Conservation (phyloP, 2,888 invertebrate species). For the Tachina lurida region DNA sequence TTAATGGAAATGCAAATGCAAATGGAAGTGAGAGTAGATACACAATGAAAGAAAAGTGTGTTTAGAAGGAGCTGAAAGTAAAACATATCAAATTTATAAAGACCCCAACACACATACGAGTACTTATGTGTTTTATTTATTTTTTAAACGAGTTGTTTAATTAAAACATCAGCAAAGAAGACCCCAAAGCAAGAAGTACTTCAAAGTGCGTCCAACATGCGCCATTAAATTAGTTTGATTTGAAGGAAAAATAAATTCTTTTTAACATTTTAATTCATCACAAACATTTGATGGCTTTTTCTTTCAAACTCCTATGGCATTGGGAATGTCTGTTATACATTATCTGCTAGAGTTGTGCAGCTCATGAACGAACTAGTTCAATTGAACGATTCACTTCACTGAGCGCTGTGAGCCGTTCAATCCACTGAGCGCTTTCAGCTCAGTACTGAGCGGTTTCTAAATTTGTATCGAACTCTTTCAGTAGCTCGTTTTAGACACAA, state of each 20-base stretch:
- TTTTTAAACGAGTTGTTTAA: conserved; percentile 24
- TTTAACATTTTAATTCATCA: not conserved
- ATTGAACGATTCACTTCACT: no score
- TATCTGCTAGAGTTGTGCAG: no score
- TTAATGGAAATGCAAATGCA: conserved; percentile 4
- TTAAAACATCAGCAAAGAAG: not conserved
- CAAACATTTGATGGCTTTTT: not conserved
- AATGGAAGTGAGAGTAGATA: conserved; percentile 39
- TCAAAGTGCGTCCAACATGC: conserved; percentile 56
- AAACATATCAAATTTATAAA: not conserved
- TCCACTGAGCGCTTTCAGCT: no score
- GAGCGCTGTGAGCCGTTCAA: no score
- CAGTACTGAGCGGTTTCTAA: no score
- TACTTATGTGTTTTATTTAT: not conserved
- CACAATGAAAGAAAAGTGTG: conserved; percentile 57
- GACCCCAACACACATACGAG: no score
- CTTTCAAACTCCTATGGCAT: not conserved
- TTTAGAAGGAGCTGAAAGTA: conserved; percentile 42
- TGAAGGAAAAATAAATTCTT: not conserved
- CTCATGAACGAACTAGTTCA: no score
- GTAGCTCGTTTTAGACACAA: no score
- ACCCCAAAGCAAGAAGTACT: conserved; percentile 12
- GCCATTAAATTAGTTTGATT: conserved; percentile 22
- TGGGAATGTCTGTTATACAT: not conserved
- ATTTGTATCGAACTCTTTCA: no score